These are phyloP conservation scores for Zaprionus africanus DNA, from an alignment of 1,140 invertebrate genomes.

Conservation along the genomic window DNA sequence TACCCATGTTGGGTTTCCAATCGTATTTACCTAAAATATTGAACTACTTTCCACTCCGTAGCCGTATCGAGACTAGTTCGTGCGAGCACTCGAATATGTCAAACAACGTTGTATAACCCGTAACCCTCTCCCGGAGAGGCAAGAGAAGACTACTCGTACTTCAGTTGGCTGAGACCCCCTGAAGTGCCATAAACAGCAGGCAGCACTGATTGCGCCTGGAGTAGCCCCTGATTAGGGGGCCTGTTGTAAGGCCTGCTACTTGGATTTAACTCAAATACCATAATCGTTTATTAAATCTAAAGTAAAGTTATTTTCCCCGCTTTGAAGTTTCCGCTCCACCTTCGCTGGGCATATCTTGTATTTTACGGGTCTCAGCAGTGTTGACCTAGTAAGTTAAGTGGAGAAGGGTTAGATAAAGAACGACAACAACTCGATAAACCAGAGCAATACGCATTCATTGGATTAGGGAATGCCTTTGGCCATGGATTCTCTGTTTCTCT, in stretches of 20 bases:
- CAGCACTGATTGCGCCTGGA: conserved; percentile 67
- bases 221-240: conserved; percentile 57
- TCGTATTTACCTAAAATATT: conserved; percentile 66
- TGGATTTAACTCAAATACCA: conserved; percentile 70
- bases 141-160: conserved; percentile 47
- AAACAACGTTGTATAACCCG: conserved; percentile 70
- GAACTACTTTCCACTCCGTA: conserved; percentile 62
- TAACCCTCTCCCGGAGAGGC: conserved; percentile 19
- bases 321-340: conserved; percentile 61
- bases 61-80: neutral
- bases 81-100: conserved; percentile 67
- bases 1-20: conserved; percentile 35
- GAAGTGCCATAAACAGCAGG: conserved; percentile 65
- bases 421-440: conserved; percentile 4
- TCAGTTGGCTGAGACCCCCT: conserved; percentile 47
- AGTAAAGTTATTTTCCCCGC: conserved; percentile 74
- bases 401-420: conserved; percentile 36
- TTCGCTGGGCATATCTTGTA: neutral
- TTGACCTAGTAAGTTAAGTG: conserved; percentile 63
- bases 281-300: conserved; percentile 82
- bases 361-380: neutral
- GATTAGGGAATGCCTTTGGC: neutral
- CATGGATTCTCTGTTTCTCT: neutral
- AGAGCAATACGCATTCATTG: neutral
- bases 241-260: conserved; percentile 62